These are phyloP conservation scores for Pseudomyrmex concolor DNA, from an alignment of 1,140 invertebrate species.

Conservation along the genomic window DNA sequence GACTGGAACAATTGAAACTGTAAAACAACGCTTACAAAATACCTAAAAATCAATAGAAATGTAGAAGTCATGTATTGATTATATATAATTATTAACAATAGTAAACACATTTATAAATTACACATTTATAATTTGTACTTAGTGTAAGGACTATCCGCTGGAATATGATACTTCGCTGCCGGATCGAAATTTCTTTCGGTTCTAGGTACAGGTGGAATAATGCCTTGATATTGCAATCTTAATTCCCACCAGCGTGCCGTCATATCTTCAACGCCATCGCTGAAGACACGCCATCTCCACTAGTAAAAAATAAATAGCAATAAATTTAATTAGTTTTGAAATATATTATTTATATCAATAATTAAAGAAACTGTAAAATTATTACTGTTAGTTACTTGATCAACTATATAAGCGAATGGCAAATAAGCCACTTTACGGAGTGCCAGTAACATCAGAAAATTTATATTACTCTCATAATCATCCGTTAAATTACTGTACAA, in stretches of 20 bases:
- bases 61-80: not conserved
- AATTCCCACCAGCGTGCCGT: conserved; percentile 93
- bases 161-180: conserved; percentile 92
- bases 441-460: conserved; percentile 92
- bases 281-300: conserved; percentile 92
- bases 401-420: conserved; percentile 91
- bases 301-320: conserved; percentile 76
- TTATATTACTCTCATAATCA: conserved; percentile 90
- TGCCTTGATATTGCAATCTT: conserved; percentile 89
- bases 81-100: not conserved
- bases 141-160: conserved; percentile 88
- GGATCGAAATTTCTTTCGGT: conserved; percentile 92
- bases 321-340: not conserved
- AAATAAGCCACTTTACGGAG: conserved; percentile 93
- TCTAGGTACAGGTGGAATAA: conserved; percentile 89
- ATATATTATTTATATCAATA: not conserved
- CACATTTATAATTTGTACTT: conserved; percentile 78
- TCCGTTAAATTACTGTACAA: conserved; percentile 89
- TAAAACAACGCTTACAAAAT: conserved; percentile 93
- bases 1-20: conserved; percentile 95
- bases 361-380: not conserved
- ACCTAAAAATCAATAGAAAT: conserved; percentile 85
- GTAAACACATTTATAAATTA: conserved; percentile 6
- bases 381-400: conserved; percentile 86
- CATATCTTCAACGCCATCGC: conserved; percentile 90